Percentiles rank a stretch among this genome's conserved stretches.
These are phyloP conservation scores for Stichodactyla helianthus DNA, from an alignment of 64 coral and sea anemone species.

Conservation along the genomic window DNA sequence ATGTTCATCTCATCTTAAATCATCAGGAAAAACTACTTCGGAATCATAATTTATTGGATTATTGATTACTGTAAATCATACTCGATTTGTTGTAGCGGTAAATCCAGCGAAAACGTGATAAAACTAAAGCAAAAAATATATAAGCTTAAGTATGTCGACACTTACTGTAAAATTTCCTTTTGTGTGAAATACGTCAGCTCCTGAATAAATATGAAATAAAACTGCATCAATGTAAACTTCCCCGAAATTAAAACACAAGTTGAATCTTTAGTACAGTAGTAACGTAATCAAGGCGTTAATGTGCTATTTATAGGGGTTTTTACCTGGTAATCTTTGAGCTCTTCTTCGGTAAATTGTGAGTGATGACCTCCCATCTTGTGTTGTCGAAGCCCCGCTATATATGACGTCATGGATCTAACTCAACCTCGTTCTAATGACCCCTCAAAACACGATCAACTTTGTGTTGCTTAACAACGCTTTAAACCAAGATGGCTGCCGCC, in stretches of 20 bases:
- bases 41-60: neutral
- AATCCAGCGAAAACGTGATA: neutral
- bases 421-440: neutral
- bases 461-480: neutral
- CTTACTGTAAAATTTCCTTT: constrained; percentile 99
- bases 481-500: constrained; percentile 20
- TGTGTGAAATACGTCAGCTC: constrained; percentile 98
- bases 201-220: constrained; percentile 43
- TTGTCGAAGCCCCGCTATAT: neutral
- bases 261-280: neutral
- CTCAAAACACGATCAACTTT: neutral
- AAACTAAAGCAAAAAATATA: neutral
- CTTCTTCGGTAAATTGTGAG: constrained; percentile 97
- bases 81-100: neutral
- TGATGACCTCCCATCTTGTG: constrained; percentile 88
- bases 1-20: neutral
- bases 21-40: neutral
- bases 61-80: neutral
- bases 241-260: neutral
- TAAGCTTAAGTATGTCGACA: too few species aligned
- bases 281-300: neutral
- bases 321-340: constrained; percentile 99
- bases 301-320: neutral
- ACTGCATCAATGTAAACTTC: neutral
- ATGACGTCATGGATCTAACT: constrained; percentile 31